Evolutionary conservation across 64 coral and sea anemone genomes (phyloP).

Genomic region (Trachythela sp.): DNA sequence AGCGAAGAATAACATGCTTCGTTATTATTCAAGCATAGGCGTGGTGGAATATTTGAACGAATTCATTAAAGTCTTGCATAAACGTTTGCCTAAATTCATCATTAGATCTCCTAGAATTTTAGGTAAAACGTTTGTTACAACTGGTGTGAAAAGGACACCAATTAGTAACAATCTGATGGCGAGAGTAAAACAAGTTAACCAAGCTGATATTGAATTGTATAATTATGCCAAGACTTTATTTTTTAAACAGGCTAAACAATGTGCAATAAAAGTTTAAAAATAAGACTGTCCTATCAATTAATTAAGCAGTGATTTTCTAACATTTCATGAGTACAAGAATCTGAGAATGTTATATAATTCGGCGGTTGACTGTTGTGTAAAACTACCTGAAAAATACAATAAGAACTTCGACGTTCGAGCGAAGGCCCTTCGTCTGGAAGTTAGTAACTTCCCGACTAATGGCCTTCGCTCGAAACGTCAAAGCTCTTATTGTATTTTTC

Average conservation of each 20-base stretch:
- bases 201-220: conserved; percentile 61
- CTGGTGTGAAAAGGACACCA: not conserved
- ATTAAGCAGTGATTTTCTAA: not conserved
- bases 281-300: not conserved
- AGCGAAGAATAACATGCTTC: conserved; percentile 52
- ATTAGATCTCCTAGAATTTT: not conserved
- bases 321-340: not conserved
- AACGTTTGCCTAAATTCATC: conserved; percentile 54
- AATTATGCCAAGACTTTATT: conserved; percentile 45
- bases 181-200: conserved; percentile 40
- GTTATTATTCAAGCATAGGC: conserved; percentile 49
- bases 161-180: conserved; percentile 26
- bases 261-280: conserved; percentile 30
- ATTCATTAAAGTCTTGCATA: conserved; percentile 36
- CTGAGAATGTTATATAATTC: not conserved
- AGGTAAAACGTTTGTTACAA: not conserved
- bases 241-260: conserved; percentile 41
- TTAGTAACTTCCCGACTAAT: too few relatives aligned
- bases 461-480: too few relatives aligned
- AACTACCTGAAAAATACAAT: too few relatives aligned
- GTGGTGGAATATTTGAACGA: conserved; percentile 43
- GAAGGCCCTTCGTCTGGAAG: too few relatives aligned
- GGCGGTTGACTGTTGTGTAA: too few relatives aligned
- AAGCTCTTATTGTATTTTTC: too few relatives aligned
- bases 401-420: too few relatives aligned